Evolutionary conservation across 2,888 invertebrate genomes (phyloP).

Genomic region (Caenorhabditis panamensis): DNA sequence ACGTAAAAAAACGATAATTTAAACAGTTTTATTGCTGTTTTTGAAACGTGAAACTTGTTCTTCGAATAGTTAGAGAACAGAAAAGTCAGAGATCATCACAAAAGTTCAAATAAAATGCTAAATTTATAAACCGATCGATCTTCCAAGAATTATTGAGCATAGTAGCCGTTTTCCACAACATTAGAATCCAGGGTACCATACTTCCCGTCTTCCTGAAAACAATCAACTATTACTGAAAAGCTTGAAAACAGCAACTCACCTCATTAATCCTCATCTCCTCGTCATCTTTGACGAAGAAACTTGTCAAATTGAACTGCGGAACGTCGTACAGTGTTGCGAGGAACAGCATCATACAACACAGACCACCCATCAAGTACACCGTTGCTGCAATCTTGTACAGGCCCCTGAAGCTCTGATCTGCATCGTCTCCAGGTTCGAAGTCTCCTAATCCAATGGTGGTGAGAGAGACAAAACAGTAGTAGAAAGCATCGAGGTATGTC

Average conservation of each 20-base stretch:
- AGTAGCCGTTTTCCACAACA: conserved; percentile 48
- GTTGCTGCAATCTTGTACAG: conserved; percentile 90
- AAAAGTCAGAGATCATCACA: conserved; percentile 13
- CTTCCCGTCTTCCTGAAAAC: conserved; percentile 58
- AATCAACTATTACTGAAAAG: neutral
- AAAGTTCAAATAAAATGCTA: conserved; percentile 12
- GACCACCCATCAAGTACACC: conserved; percentile 88
- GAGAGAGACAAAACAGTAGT: conserved; percentile 92
- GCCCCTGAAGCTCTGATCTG: conserved; percentile 88
- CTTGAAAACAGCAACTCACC: conserved; percentile 15
- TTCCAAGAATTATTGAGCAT: conserved; percentile 44
- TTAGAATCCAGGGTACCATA: conserved; percentile 50
- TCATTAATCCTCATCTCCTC: conserved; percentile 65
- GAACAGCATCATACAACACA: conserved; percentile 90
- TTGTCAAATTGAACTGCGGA: conserved; percentile 89
- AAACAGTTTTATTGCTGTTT: too few species aligned
- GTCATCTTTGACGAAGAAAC: conserved; percentile 70
- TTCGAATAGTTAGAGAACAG: neutral
- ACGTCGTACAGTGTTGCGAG: conserved; percentile 91
- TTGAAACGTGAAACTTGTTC: neutral
- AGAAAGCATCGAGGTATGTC: conserved; percentile 90
- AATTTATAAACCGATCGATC: conserved; percentile 18
- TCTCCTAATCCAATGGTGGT: conserved; percentile 92
- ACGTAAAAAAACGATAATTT: too few species aligned
- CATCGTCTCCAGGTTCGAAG: conserved; percentile 90